These are phyloP conservation scores for Poeciliopsis infans DNA, from an alignment of 2,797 vertebrate genomes.

Conservation along the genomic window DNA sequence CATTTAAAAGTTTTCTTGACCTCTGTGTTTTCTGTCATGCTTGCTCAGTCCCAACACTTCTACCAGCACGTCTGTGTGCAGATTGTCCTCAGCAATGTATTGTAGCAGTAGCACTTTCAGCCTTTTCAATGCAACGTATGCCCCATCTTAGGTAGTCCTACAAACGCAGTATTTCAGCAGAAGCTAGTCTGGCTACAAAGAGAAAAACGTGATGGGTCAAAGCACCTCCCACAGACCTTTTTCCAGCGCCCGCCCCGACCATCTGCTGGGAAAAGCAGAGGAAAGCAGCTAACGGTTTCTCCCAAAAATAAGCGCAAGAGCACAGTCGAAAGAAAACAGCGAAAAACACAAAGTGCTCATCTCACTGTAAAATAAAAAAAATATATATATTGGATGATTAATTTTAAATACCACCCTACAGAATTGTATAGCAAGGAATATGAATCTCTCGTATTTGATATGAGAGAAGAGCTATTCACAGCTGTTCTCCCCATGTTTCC, in stretches of 20 bases:
- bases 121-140: slow-evolving; percentile 46
- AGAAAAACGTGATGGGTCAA: slow-evolving; percentile 45
- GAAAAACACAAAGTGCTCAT: background rate
- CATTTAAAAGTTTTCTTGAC: background rate
- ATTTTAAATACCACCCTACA: background rate
- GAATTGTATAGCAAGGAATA: background rate
- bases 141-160: slow-evolving; percentile 32
- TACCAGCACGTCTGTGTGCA: background rate
- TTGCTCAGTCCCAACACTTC: background rate
- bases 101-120: slow-evolving; percentile 1
- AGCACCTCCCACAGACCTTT: slow-evolving; percentile 62
- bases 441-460: background rate
- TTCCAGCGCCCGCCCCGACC: slow-evolving; percentile 34
- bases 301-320: slow-evolving; percentile 22
- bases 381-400: background rate
- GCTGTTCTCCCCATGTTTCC: background rate
- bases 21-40: background rate
- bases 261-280: slow-evolving; percentile 42
- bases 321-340: background rate
- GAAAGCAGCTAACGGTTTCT: slow-evolving; percentile 20
- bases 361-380: background rate
- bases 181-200: slow-evolving; percentile 52
- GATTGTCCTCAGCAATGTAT: background rate
- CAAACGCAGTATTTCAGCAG: slow-evolving; percentile 33
- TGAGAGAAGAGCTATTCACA: background rate